Evolutionary conservation across 2,797 vertebrate species (phyloP).

Genomic region (Trachops cirrhosus): DNA sequence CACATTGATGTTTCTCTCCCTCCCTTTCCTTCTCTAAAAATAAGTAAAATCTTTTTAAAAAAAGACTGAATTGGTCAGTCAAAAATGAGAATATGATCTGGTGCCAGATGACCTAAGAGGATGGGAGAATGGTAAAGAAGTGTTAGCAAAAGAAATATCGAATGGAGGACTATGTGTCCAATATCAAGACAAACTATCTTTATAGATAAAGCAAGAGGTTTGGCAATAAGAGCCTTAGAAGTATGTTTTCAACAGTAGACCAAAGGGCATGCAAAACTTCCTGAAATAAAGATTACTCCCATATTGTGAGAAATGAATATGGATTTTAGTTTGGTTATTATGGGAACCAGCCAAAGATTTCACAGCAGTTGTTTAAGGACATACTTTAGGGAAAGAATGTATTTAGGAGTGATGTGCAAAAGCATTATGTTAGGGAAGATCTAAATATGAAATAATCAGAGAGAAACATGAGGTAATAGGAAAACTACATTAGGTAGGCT

Average conservation of each 20-base stretch:
- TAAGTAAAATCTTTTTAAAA: too few species aligned
- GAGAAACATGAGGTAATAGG: neutral
- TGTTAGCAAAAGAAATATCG: neutral
- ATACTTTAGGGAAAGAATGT: neutral
- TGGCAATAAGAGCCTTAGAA: neutral
- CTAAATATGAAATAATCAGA: constrained; percentile 14
- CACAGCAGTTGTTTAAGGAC: neutral
- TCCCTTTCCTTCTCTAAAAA: too few species aligned
- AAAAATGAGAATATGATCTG: constrained; percentile 13
- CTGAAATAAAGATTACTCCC: neutral
- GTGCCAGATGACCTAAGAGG: neutral
- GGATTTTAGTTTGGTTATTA: neutral
- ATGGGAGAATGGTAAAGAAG: neutral
- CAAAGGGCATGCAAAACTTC: neutral
- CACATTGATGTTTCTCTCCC: too few species aligned
- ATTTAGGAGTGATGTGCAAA: neutral
- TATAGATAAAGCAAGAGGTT: constrained; percentile 31
- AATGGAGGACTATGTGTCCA: neutral
- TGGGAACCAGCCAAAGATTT: neutral
- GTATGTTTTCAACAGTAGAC: constrained; percentile 42
- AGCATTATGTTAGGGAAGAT: neutral
- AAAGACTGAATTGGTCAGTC: neutral
- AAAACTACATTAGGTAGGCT: neutral
- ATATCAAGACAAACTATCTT: constrained; percentile 2
- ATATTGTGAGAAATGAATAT: neutral